Evolutionary conservation across 2,797 vertebrate species (phyloP).

Genomic region (Diplodus puntazzo): DNA sequence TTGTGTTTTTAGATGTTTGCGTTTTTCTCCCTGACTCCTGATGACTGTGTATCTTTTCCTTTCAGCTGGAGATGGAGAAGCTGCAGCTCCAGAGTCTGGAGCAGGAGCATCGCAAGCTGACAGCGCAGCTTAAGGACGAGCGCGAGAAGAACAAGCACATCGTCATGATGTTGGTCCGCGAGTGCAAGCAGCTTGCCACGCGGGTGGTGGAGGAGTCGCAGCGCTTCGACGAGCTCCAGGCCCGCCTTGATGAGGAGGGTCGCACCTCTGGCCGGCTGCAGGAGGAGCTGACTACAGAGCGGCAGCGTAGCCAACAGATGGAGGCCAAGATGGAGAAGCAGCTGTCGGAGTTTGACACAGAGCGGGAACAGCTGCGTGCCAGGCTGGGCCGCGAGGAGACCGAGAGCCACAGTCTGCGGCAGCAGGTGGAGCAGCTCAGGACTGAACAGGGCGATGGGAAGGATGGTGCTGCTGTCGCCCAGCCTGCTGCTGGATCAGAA

Average conservation of each 20-base stretch:
- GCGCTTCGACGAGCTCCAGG: slow-evolving; percentile 91
- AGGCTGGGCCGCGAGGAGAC: slow-evolving; percentile 92
- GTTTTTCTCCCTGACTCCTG: not conserved
- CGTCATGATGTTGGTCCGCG: slow-evolving; percentile 96
- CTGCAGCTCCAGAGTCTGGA: slow-evolving; percentile 94
- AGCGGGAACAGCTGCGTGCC: slow-evolving; percentile 94
- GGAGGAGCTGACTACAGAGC: slow-evolving; percentile 90
- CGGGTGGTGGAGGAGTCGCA: slow-evolving; percentile 94
- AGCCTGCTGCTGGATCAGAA: slow-evolving; percentile 74
- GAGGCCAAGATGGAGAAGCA: slow-evolving; percentile 98
- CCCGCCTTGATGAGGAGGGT: slow-evolving; percentile 91
- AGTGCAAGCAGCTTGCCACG: slow-evolving; percentile 95
- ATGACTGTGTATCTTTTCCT: slow-evolving; percentile 37
- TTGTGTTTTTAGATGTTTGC: not conserved
- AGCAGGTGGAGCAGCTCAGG: slow-evolving; percentile 93
- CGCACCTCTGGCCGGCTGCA: slow-evolving; percentile 87
- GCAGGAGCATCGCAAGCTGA: slow-evolving; percentile 94
- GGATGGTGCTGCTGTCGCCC: slow-evolving; percentile 49
- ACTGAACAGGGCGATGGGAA: slow-evolving; percentile 83
- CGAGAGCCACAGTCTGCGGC: slow-evolving; percentile 91
- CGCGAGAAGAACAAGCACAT: slow-evolving; percentile 97
- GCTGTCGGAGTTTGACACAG: slow-evolving; percentile 95
- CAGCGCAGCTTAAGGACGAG: slow-evolving; percentile 94
- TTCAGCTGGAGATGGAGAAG: slow-evolving; percentile 97
- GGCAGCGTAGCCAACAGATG: slow-evolving; percentile 91